Base-by-base conservation (phyloP, 2,797 vertebrate species). In the Kryptolebias ocellatus region DNA sequence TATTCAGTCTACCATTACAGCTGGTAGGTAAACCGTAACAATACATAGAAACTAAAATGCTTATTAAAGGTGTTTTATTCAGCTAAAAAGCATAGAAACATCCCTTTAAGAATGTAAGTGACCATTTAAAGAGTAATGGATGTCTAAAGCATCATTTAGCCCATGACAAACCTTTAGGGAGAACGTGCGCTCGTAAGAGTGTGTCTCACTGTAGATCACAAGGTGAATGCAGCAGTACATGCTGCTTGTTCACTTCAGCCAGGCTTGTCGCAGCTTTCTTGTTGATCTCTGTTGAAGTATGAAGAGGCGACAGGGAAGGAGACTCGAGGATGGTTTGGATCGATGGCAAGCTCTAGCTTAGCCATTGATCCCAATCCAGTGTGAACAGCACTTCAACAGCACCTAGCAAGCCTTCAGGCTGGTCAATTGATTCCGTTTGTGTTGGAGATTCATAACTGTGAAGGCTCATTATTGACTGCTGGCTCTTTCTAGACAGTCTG, bases 401-500 rank as follows among this genome's bases (percentile, higher is more conserved):
- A 76, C 70, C 60, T 53, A 58, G 74, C 59, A 44, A 56, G 64
- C 70, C 78, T 83, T 79, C 29, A 15, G 79, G 80, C 70, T 60
- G 18, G 4, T 55, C 64, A 80, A 91, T 88, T 86, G 85, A 88
- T 88, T 81, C 64, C 4, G 59, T 81, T 84, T 85, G 78, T 83
- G 83, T 68, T 70, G 59, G 63, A 82, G 67, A 83, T 83, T 84
- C 85, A 81, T 88, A 87, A 81, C 73, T 74, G 79, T 70, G 69
- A 85, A 87, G 80, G 68, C 68, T 82, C 61, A 78, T 74, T 85
- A 89, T 89, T 81, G 83, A 87, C 87, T 81, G 12, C 63, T 64
- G 51, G 85, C 65, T 53, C 42, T 78, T 24, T 62, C 46, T 73
- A 83, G 78, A 75, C 76, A 6, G 31, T 2, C 37, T 39, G 74